Evolutionary conservation across 1,140 invertebrate genomes (phyloP).

Genomic region (Bemisia tabaci): DNA sequence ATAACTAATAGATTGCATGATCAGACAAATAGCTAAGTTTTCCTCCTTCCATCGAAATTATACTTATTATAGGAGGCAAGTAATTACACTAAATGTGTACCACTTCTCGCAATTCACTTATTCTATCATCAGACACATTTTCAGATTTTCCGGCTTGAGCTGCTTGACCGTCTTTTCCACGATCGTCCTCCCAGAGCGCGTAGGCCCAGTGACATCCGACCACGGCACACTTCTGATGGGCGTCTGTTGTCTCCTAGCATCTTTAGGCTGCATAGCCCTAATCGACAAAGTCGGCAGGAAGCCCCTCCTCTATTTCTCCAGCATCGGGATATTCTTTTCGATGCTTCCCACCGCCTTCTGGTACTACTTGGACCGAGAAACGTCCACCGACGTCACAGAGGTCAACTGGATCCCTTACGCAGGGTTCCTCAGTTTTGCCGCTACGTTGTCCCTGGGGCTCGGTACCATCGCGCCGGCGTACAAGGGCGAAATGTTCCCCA

Average conservation of each 20-base stretch:
- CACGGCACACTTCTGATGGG: slow-evolving; percentile 1
- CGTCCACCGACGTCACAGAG: slow-evolving; percentile 32
- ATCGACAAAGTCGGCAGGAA: slow-evolving; percentile 55
- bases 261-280: slow-evolving; percentile 25
- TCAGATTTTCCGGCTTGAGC: not conserved
- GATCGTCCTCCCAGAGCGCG: slow-evolving; percentile 1
- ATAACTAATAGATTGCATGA: too few species aligned
- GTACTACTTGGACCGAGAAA: slow-evolving; percentile 42
- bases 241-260: not conserved
- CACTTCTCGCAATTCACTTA: too few species aligned
- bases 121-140: too few species aligned
- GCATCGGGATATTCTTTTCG: slow-evolving; percentile 44
- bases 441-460: slow-evolving; percentile 58
- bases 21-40: too few species aligned
- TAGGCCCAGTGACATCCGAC: not conserved
- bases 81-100: too few species aligned
- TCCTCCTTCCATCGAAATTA: too few species aligned
- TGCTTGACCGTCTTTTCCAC: slow-evolving; percentile 3
- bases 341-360: slow-evolving; percentile 44
- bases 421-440: slow-evolving; percentile 56
- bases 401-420: slow-evolving; percentile 51
- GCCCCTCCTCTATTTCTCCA: slow-evolving; percentile 50
- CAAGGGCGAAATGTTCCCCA: slow-evolving; percentile 56
- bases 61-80: too few species aligned
- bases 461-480: slow-evolving; percentile 70